Percentiles rank a stretch among this genome's conserved stretches.
phyloP scores from a whole-genome alignment of 30 jellyfish, hydroid and myxozoan genomes.

The Nemopilema nomurai region DNA sequence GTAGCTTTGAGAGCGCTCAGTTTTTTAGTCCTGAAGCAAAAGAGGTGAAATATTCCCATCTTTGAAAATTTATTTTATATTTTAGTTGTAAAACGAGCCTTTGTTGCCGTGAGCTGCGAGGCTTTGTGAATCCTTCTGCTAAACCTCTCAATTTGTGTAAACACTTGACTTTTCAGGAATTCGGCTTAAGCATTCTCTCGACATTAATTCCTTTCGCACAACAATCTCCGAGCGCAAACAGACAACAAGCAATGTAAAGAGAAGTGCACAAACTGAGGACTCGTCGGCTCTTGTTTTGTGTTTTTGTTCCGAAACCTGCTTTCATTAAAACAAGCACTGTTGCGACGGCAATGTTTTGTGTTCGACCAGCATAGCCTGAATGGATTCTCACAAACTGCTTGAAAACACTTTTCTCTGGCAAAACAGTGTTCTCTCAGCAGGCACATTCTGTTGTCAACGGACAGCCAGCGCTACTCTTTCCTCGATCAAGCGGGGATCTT shows the following conservation, averaged over 20 bases:
- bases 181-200: conserved; percentile 61
- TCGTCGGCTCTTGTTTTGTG: conserved; percentile 44
- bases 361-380: conserved; percentile 38
- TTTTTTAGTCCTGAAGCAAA: conserved; percentile 17
- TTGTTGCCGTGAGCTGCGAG: conserved; percentile 23
- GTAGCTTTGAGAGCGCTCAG: conserved; percentile 9
- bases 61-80: not conserved
- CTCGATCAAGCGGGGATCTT: conserved; percentile 63
- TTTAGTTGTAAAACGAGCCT: not conserved
- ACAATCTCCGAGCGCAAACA: conserved; percentile 59
- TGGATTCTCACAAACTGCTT: conserved; percentile 37
- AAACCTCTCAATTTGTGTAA: conserved; percentile 44
- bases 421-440: conserved; percentile 52
- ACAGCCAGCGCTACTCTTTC: conserved; percentile 16
- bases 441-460: conserved; percentile 50
- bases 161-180: conserved; percentile 54
- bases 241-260: conserved; percentile 30
- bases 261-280: conserved; percentile 18
- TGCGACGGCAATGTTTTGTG: conserved; percentile 22
- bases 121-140: conserved; percentile 33
- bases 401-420: conserved; percentile 8
- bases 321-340: conserved; percentile 33
- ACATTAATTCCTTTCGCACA: conserved; percentile 56
- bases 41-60: conserved; percentile 19
- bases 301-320: conserved; percentile 19